Evolutionary conservation across 1,140 invertebrate species (phyloP).

Genomic region (Zaprionus kolodkinae): DNA sequence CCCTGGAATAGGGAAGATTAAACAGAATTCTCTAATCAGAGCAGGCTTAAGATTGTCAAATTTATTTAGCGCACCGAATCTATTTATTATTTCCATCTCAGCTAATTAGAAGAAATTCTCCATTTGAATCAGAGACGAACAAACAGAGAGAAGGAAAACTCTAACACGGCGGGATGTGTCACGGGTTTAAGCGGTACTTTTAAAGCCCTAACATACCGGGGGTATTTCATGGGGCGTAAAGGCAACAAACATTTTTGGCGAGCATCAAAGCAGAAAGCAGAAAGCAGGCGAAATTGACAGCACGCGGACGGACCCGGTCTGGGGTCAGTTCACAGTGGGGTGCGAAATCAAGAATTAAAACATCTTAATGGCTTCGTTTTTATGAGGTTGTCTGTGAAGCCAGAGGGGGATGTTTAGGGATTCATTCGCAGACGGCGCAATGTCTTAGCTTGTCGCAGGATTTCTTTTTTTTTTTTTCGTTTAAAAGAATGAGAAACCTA

Average conservation of each 20-base stretch:
- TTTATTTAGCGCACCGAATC: background rate
- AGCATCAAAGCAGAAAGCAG: slow-evolving; percentile 46
- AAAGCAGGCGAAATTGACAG: slow-evolving; percentile 70
- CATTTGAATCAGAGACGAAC: background rate
- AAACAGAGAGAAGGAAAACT: background rate
- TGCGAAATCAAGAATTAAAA: slow-evolving; percentile 83
- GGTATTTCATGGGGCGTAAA: slow-evolving; percentile 4
- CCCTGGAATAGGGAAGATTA: slow-evolving; percentile 3
- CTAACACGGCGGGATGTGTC: background rate
- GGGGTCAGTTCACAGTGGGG: slow-evolving; percentile 53
- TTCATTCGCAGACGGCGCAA: background rate
- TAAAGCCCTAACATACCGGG: background rate
- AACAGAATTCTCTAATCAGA: slow-evolving; percentile 1
- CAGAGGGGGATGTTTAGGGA: slow-evolving; percentile 8
- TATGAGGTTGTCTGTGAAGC: slow-evolving; percentile 47
- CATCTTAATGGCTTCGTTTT: slow-evolving; percentile 78
- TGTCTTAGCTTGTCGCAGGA: slow-evolving; percentile 3
- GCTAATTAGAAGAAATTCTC: background rate
- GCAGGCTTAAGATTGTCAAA: background rate
- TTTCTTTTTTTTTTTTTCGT: background rate
- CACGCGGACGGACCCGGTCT: slow-evolving; percentile 38
- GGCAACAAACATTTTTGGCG: slow-evolving; percentile 35
- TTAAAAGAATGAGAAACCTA: background rate
- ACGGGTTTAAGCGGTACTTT: background rate
- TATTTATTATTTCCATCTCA: background rate